Conservation (phyloP, 92 coral and sea anemone species). For the Phenganax subtilis region DNA sequence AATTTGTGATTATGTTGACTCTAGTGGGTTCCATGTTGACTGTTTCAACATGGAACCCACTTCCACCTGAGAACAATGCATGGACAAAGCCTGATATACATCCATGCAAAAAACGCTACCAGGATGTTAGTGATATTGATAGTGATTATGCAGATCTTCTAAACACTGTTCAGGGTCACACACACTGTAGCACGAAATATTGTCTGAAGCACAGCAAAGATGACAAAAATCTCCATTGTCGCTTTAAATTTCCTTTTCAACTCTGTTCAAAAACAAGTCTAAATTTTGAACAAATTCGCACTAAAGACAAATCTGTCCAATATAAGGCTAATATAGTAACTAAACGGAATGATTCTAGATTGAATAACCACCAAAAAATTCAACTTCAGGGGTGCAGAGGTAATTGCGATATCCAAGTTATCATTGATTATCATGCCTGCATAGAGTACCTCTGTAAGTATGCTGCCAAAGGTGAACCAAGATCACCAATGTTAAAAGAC, state of each 20-base stretch:
- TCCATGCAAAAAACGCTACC: conserved; percentile 48
- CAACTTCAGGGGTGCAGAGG: conserved; percentile 53
- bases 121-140: conserved; percentile 40
- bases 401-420: conserved; percentile 50
- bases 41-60: conserved; percentile 49
- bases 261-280: background rate
- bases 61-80: conserved; percentile 47
- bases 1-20: conserved; percentile 52
- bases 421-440: conserved; percentile 46
- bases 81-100: conserved; percentile 51
- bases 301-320: conserved; percentile 37
- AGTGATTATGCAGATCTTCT: conserved; percentile 41
- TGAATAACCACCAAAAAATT: conserved; percentile 53
- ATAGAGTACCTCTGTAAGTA: conserved; percentile 43
- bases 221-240: background rate
- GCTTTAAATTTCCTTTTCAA: background rate
- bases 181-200: conserved; percentile 49
- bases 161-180: conserved; percentile 55
- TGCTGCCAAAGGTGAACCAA: conserved; percentile 53
- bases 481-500: conserved; percentile 45
- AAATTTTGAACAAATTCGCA: conserved; percentile 46
- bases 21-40: background rate
- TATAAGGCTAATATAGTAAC: conserved; percentile 48
- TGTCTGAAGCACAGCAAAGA: conserved; percentile 37
- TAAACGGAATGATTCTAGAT: conserved; percentile 50